phyloP scores from a whole-genome alignment of 2,113 vertebrate genomes.

The Dascyllus trimaculatus region DNA sequence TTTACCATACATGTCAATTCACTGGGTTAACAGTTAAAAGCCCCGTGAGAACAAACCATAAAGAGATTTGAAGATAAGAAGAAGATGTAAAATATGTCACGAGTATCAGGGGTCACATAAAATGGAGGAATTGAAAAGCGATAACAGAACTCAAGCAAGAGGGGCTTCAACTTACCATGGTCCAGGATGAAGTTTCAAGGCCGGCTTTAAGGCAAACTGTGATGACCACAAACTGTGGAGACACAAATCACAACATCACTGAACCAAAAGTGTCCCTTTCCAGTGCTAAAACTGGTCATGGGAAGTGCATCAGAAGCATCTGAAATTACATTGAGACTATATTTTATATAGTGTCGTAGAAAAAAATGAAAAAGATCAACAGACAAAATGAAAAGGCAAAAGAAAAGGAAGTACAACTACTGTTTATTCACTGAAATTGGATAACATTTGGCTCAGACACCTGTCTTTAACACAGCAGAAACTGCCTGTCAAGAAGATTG shows the following conservation, averaged over 20 bases:
- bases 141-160: constrained; percentile 35
- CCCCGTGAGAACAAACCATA: constrained; percentile 33
- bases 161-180: constrained; percentile 87
- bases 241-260: constrained; percentile 57
- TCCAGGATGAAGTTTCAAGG: constrained; percentile 97
- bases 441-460: constrained; percentile 40
- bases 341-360: background rate
- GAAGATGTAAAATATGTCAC: constrained; percentile 51
- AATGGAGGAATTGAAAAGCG: constrained; percentile 43
- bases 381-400: constrained; percentile 5
- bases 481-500: constrained; percentile 32
- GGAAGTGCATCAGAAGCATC: background rate
- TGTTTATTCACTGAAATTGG: constrained; percentile 26
- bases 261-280: constrained; percentile 13
- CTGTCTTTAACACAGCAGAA: constrained; percentile 37
- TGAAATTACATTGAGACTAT: background rate
- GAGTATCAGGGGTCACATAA: constrained; percentile 43
- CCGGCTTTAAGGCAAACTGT: constrained; percentile 99
- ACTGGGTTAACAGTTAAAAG: constrained; percentile 40
- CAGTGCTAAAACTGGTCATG: background rate
- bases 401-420: constrained; percentile 6
- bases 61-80: constrained; percentile 37
- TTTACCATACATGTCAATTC: constrained; percentile 25
- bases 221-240: constrained; percentile 95
- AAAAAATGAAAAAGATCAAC: background rate